Base-by-base conservation (phyloP, 2,797 vertebrate genomes). In the Harpagifer antarcticus region DNA sequence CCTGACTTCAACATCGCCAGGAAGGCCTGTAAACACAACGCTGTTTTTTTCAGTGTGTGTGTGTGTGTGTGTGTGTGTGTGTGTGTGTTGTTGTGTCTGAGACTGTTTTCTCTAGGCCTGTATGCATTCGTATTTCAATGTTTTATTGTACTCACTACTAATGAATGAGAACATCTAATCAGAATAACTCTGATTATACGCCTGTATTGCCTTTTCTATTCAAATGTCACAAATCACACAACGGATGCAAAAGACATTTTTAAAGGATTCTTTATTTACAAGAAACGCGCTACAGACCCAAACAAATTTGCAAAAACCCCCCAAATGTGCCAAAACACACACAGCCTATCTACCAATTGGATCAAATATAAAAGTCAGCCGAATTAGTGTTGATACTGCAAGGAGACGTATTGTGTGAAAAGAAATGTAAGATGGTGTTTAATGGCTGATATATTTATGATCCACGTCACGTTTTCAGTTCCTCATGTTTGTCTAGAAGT, bases 1-100 rank as follows among this genome's bases (percentile, higher is more conserved):
- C 1, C 59, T 42, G 64, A 58, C 27, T 76, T 49, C 37, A 67
- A 65, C 59, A 77, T 71, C 79, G 72, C 68, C 68, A 78, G 82
- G 68, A 82, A 72, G 69, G 75, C 66, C 70, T 66, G 72, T 81
- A 75, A 86, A 85, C 67, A 81, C 67, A 86, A 84, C 78, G 49
- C 72, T 66, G 59, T 53, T 19, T 78, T 72, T 81, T 73, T 27
- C 23, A 23, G 45, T 72, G 55, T 73, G 69, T 71, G 74, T 75
- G 52, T 74, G 44, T 74, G 33, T 67, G 72, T 56, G 72, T 48
- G 70, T 16, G 9, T 49, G 48, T n/a, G n/a, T 49, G 48, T 10
- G 48, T 49, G 48, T 49, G 47, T n/a, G 3, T 57, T 16, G 12
- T 11, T 42, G 20, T 27, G 20, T 61, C n/a, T 66, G 49, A 52